Base-by-base conservation (phyloP, 2,888 invertebrate genomes). In the Harpalus rubripes region DNA sequence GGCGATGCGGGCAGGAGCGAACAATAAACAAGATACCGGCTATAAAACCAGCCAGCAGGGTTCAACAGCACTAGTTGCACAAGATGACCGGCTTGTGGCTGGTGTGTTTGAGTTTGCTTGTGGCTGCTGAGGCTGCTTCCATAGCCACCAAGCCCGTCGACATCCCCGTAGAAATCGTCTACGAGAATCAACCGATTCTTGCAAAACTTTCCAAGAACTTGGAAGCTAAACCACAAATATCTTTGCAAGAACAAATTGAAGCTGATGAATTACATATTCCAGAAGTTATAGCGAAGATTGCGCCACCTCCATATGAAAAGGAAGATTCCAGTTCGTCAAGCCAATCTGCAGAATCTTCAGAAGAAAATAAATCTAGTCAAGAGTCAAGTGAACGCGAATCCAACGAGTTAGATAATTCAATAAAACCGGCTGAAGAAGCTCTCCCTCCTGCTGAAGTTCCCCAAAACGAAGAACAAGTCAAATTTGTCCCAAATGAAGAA, bases 41-140 rank as follows among this genome's bases (percentile, higher is more conserved):
- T 91, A 91, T 91, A 91, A 90, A 91, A 90, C 89, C 89, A 87
- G 87, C 87, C 86, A 84, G 86, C 88, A 88, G 89, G 89, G 90
- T 90, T 90, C 89, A 90, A 89, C 89, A 90, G 88, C 90, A 89
- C 88, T 88, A 90, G 90, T 90, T 87, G 86, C 81, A 86, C 83
- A 88, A 85, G 86, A 89, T 89, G 89, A 87, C 88, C 86, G 87
- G 87, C 78, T 88, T 88, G 88, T 89, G 88, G 86, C 86, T 88
- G 85, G 86, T 88, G 86, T 85, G 86, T 85, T 81, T 88, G 79
- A 86, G 87, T 86, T 84, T 89, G 79, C 32, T 85, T 41, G 81
- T 88, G 58, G 87, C 87, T 85, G 87, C 86, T 82, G 88, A 85
- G 10, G 85, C 80, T 44, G 85, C 85, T 87, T 39, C 86, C 87